Evolutionary conservation across 2,888 invertebrate genomes (phyloP).

Genomic region (Pandemis cinnamomeana): DNA sequence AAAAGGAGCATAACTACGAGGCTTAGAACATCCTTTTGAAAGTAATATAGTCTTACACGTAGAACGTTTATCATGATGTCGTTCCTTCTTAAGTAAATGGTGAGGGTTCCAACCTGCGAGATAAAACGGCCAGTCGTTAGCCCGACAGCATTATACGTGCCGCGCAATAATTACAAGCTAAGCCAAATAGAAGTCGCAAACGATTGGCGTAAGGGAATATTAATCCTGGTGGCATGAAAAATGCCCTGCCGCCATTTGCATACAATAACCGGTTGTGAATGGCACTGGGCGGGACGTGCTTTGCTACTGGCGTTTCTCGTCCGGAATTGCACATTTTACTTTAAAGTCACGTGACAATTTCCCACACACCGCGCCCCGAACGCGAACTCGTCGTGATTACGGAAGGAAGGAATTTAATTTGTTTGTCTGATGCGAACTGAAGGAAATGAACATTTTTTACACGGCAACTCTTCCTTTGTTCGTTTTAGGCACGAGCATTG

Average conservation of each 20-base stretch:
- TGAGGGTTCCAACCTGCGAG: conserved; percentile 15
- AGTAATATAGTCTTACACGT: not conserved
- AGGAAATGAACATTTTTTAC: conserved; percentile 49
- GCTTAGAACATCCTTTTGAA: not conserved
- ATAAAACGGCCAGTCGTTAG: conserved; percentile 30
- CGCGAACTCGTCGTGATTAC: conserved; percentile 49
- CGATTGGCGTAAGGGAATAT: conserved; percentile 51
- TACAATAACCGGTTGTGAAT: conserved; percentile 77
- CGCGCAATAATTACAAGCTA: conserved; percentile 44
- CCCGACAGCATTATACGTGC: conserved; percentile 44
- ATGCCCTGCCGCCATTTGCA: conserved; percentile 73
- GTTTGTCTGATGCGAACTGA: conserved; percentile 45
- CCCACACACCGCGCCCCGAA: conserved; percentile 59
- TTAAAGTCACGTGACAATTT: conserved; percentile 69
- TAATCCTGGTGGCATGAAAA: conserved; percentile 62
- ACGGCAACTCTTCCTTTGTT: conserved; percentile 39
- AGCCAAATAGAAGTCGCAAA: conserved; percentile 46
- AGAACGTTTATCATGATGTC: conserved; percentile 3
- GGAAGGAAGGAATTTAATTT: conserved; percentile 62
- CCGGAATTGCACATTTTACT: conserved; percentile 59
- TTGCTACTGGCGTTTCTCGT: conserved; percentile 51
- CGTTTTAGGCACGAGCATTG: conserved; percentile 33
- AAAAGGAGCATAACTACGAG: not conserved
- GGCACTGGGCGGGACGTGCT: conserved; percentile 58
- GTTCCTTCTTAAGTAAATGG: conserved; percentile 11